Evolutionary conservation across 2,888 invertebrate species (phyloP).

Genomic region (Ennomos fuscantarius): DNA sequence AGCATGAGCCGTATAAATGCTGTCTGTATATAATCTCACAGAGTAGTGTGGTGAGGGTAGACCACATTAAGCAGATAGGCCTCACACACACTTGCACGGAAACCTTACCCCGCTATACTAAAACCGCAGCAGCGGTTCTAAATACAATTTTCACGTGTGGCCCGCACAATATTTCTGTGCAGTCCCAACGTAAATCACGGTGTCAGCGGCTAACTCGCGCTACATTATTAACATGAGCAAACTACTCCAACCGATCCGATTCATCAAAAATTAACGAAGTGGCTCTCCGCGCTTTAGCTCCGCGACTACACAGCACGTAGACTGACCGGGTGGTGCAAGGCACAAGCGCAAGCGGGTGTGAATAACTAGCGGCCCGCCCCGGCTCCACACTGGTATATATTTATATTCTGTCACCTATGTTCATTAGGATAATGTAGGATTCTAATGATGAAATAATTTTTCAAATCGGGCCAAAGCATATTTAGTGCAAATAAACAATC

Average conservation of each 20-base stretch:
- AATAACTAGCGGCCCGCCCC: no score
- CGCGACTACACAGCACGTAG: constrained; percentile 16
- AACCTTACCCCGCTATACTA: background rate
- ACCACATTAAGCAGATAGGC: no score
- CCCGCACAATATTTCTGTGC: constrained; percentile 14
- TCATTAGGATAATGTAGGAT: no score
- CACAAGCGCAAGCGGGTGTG: constrained; percentile 6
- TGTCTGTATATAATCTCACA: no score
- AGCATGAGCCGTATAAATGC: no score
- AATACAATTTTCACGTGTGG: constrained; percentile 20
- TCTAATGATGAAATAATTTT: no score
- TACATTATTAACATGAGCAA: constrained; percentile 54
- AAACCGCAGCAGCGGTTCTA: constrained; percentile 10
- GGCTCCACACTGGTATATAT: no score
- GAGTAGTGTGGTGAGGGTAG: no score
- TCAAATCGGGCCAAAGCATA: no score
- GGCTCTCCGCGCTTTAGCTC: constrained; percentile 46
- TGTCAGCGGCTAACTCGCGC: constrained; percentile 45
- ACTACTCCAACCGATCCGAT: constrained; percentile 54
- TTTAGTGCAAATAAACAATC: no score
- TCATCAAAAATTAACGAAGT: constrained; percentile 64
- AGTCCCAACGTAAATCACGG: constrained; percentile 43
- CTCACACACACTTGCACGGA: background rate
- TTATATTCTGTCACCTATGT: no score
- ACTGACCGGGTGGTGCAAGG: background rate